Conservation (phyloP, 2,888 invertebrate species). For the Leuctra nigra region DNA sequence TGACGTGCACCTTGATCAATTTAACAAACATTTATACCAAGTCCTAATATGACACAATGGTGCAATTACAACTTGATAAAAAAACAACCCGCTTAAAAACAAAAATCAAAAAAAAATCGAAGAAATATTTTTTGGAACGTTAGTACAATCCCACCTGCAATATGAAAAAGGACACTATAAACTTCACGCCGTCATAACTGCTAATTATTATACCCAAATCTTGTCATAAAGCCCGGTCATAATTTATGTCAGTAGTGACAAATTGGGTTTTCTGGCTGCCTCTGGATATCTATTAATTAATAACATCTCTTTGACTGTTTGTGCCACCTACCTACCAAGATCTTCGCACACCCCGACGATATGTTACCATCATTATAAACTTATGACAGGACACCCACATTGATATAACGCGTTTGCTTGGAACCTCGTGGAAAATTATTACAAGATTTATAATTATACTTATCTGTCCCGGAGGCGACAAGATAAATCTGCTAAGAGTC, state of each 20-base stretch:
- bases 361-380: slow-evolving; percentile 19
- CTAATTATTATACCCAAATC: slow-evolving; percentile 22
- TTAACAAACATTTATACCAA: no score
- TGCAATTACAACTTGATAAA: no score
- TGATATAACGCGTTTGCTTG: neutral
- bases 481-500: neutral
- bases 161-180: slow-evolving; percentile 24
- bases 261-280: slow-evolving; percentile 18
- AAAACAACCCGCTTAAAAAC: neutral
- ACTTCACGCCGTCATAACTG: slow-evolving; percentile 14
- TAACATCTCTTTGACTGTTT: neutral
- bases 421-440: neutral
- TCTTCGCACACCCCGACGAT: slow-evolving; percentile 3
- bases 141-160: slow-evolving; percentile 21
- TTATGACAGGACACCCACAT: slow-evolving; percentile 16
- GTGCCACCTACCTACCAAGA: neutral
- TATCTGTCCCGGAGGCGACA: neutral
- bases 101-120: no score
- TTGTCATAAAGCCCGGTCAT: slow-evolving; percentile 17
- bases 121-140: neutral
- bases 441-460: neutral
- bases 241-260: slow-evolving; percentile 23
- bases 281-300: slow-evolving; percentile 2
- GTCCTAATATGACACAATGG: no score
- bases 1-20: no score